A percentile compares a stretch with the other conserved stretches of the same genome.
phyloP scores from a whole-genome alignment of 1,140 invertebrate genomes.

The Bradysia coprophila region DNA sequence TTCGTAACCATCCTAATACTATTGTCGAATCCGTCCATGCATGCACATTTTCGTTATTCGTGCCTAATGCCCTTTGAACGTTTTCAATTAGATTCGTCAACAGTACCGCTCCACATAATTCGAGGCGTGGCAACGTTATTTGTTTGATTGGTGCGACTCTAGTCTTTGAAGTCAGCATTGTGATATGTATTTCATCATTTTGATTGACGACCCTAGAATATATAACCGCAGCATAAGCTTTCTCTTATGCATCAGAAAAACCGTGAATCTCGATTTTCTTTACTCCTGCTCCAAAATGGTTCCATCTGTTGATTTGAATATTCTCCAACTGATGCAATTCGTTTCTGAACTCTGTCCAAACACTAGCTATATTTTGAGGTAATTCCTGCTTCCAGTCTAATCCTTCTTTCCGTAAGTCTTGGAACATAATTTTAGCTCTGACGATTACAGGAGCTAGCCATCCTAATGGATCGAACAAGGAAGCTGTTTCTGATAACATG shows the following conservation, averaged over 20 bases:
- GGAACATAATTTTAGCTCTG: neutral
- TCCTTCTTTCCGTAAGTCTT: constrained; percentile 4
- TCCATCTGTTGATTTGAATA: constrained; percentile 7
- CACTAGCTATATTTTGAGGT: constrained; percentile 4
- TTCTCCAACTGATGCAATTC: constrained; percentile 6
- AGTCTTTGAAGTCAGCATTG: constrained; percentile 11
- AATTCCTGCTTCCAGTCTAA: constrained; percentile 15
- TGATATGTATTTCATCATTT: constrained; percentile 1
- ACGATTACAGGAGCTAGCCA: neutral
- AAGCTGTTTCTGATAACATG: neutral
- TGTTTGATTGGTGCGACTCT: constrained; percentile 13
- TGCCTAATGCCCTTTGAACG: neutral
- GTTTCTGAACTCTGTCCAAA: constrained; percentile 8
- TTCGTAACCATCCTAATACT: constrained; percentile 15
- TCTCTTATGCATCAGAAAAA: constrained; percentile 21
- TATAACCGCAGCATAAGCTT: constrained; percentile 19
- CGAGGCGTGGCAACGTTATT: constrained; percentile 12
- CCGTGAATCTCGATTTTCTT: constrained; percentile 9
- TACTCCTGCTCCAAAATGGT: constrained; percentile 5
- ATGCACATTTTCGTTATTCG: neutral
- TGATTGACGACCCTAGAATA: constrained; percentile 11
- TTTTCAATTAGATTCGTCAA: constrained; percentile 6
- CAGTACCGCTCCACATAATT: constrained; percentile 11
- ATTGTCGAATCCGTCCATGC: constrained; percentile 16
- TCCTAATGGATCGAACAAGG: neutral